These are phyloP conservation scores for Tychaedon coryphoeus DNA, from an alignment of 2,113 vertebrate species.

Conservation along the genomic window DNA sequence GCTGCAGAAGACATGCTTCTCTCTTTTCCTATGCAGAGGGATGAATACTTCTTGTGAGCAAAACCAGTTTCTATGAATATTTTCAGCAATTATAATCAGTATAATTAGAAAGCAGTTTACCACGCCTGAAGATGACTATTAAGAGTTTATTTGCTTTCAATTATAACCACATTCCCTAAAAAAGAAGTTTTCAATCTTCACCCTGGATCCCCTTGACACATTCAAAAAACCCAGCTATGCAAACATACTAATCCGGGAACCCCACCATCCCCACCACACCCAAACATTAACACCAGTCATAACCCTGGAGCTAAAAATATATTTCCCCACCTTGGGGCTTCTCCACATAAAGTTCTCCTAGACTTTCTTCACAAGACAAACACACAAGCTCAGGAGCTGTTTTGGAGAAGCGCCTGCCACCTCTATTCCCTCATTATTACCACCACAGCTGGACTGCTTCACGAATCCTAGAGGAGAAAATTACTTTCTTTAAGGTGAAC, in stretches of 20 bases:
- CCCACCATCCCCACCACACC: constrained; percentile 34
- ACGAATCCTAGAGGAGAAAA: background rate
- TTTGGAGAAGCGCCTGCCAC: background rate
- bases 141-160: constrained; percentile 49
- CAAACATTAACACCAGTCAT: constrained; percentile 41
- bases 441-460: background rate
- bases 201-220: constrained; percentile 1
- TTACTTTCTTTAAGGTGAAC: background rate
- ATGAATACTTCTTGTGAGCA: background rate
- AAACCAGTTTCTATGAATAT: constrained; percentile 11
- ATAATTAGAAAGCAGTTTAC: constrained; percentile 11
- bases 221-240: constrained; percentile 29
- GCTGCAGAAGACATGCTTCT: background rate
- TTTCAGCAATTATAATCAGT: constrained; percentile 9
- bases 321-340: constrained; percentile 15
- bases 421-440: background rate
- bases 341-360: background rate
- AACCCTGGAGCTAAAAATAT: constrained; percentile 38
- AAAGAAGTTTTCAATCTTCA: constrained; percentile 39
- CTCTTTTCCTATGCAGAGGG: background rate
- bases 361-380: background rate
- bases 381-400: background rate
- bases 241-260: constrained; percentile 21
- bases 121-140: background rate
- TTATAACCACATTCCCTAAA: constrained; percentile 34